phyloP scores from a whole-genome alignment of 2,888 invertebrate genomes.

The Alsophila aescularia region DNA sequence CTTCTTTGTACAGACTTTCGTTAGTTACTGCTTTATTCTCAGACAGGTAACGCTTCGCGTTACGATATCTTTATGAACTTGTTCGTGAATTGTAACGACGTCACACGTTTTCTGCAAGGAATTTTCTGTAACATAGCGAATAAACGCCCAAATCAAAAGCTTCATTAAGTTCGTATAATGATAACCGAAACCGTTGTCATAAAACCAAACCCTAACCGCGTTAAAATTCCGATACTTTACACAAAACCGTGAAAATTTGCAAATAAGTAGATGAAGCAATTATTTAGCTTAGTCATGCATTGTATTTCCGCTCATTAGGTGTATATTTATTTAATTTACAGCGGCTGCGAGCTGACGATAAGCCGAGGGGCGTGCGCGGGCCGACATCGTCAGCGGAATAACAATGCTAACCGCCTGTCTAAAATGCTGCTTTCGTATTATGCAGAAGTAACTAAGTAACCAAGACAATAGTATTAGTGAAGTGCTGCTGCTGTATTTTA shows the following conservation, averaged over 20 bases:
- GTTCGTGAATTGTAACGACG: too few relatives aligned
- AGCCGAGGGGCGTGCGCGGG: conserved; percentile 78
- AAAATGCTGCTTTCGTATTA: conserved; percentile 67
- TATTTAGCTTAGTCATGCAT: conserved; percentile 80
- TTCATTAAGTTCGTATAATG: not conserved
- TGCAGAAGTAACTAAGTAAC: conserved; percentile 51
- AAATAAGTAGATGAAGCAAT: conserved; percentile 73
- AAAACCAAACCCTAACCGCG: conserved; percentile 21
- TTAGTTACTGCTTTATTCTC: too few relatives aligned
- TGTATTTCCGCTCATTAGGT: conserved; percentile 83
- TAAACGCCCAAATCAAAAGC: too few relatives aligned
- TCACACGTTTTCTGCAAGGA: too few relatives aligned
- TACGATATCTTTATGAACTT: too few relatives aligned
- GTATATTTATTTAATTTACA: conserved; percentile 85
- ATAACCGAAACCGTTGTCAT: not conserved
- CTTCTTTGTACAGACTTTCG: too few relatives aligned
- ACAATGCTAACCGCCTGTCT: conserved; percentile 72
- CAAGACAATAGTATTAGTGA: conserved; percentile 45
- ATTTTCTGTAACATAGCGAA: too few relatives aligned
- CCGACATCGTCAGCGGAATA: conserved; percentile 77
- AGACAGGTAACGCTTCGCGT: too few relatives aligned
- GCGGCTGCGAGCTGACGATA: conserved; percentile 80
- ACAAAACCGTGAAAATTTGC: conserved; percentile 42
- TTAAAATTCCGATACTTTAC: conserved; percentile 27
- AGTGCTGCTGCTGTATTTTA: conserved; percentile 54